Evolutionary conservation across 2,797 vertebrate genomes (phyloP).

Genomic region (Phoeniculus purpureus): DNA sequence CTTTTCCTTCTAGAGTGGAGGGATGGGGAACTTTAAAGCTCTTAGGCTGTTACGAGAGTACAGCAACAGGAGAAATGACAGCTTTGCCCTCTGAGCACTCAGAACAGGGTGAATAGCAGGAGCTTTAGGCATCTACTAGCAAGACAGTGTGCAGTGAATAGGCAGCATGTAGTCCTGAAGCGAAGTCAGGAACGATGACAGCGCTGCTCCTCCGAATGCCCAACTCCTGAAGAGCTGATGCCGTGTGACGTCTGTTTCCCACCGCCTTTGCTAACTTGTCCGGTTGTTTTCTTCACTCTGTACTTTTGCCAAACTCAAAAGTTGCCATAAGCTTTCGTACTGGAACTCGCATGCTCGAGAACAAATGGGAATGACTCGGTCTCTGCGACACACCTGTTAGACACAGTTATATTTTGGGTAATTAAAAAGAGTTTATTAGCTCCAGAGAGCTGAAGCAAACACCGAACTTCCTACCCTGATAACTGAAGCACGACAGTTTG

Average conservation of each 20-base stretch:
- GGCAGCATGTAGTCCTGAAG: neutral
- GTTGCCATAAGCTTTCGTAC: slow-evolving; percentile 17
- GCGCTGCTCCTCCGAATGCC: neutral
- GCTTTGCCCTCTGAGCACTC: neutral
- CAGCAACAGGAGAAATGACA: neutral
- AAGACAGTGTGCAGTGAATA: neutral
- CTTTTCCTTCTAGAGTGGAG: neutral
- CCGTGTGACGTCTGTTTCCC: neutral
- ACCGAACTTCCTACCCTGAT: neutral
- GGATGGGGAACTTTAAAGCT: neutral
- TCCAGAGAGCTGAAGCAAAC: neutral
- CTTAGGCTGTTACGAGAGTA: neutral
- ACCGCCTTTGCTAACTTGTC: neutral
- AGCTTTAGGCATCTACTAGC: neutral
- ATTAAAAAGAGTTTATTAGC: neutral
- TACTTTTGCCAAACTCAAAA: neutral
- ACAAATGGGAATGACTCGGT: neutral
- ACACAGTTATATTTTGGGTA: neutral
- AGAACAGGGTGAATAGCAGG: neutral
- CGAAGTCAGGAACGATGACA: accelerated
- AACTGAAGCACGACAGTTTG: neutral
- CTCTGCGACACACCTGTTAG: accelerated
- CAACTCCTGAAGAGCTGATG: accelerated
- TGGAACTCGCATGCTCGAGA: neutral
- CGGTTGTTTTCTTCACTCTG: neutral